phyloP scores from a whole-genome alignment of 2,888 invertebrate species.

The Pterobdella sp. region DNA sequence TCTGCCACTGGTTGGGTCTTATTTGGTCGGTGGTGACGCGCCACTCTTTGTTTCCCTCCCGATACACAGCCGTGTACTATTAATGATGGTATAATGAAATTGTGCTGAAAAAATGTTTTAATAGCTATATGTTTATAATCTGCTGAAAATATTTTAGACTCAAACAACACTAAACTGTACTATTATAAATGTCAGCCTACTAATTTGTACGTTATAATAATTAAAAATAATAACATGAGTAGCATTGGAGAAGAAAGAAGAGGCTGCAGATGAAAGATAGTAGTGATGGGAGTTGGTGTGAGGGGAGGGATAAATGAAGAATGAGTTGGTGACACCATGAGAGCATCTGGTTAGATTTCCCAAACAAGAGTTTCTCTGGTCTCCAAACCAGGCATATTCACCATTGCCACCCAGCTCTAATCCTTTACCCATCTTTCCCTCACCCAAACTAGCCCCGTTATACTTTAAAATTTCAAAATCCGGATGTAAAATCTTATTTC shows the following conservation, averaged over 20 bases:
- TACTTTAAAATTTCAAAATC: constrained; percentile 42
- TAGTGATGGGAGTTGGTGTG: constrained; percentile 38
- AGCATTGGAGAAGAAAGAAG: constrained; percentile 44
- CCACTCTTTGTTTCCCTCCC: constrained; percentile 39
- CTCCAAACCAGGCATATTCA: constrained; percentile 43
- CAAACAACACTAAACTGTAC: background rate
- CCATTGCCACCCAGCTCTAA: constrained; percentile 41
- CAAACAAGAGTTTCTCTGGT: constrained; percentile 42
- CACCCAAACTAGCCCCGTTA: constrained; percentile 42
- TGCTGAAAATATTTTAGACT: too few relatives aligned
- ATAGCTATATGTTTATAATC: background rate
- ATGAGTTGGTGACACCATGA: constrained; percentile 34
- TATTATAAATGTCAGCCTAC: background rate
- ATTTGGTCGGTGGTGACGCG: constrained; percentile 40
- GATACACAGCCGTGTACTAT: constrained; percentile 35
- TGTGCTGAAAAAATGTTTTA: constrained; percentile 1
- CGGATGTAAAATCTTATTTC: constrained; percentile 42
- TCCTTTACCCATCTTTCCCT: constrained; percentile 44
- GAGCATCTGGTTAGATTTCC: constrained; percentile 42
- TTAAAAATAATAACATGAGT: constrained; percentile 32
- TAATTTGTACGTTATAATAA: background rate
- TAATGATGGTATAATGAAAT: background rate
- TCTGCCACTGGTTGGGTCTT: constrained; percentile 43
- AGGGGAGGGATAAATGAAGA: constrained; percentile 29
- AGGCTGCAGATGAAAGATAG: constrained; percentile 44